Base-by-base conservation (phyloP, 1,140 invertebrate species). In the Chrysoperla carnea region DNA sequence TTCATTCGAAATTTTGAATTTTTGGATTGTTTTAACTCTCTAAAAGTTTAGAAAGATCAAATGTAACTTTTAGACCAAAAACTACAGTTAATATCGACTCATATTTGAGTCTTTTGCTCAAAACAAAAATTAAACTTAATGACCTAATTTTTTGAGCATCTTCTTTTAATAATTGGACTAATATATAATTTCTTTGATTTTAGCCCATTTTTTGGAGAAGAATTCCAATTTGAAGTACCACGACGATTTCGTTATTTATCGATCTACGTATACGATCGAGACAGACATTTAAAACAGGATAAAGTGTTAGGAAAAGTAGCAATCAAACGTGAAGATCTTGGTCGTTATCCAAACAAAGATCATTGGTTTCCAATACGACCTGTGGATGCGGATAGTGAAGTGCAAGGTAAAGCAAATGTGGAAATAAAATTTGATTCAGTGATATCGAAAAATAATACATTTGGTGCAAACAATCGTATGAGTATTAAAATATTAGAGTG, bases 161-260 rank as follows among this genome's bases (percentile, higher is more conserved):
- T n/a, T 23, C 17, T 2, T 23, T 23, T 23, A 23, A 23, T 23
- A 23, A 23, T 27, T 36, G 13, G 9, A 31, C 42, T 38, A n/a
- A 41, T 41, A 9, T 33, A 6, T 11, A 8, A 6, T 14, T 6
- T 35, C 14, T 13, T 47, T 50, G 28, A 48, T 66, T 68, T 28
- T 66, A 87, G 84, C 58, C 86, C 87, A 49, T 92, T 90, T 63
- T 91, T 89, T 61, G 85, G 84, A 40, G 86, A 90, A 62, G 87
- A 93, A 59, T 91, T 89, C 67, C 80, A 88, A 57, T 91, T 90
- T 56, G 85, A 90, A 57, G 84, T 93, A 44, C 88, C 88, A 42
- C 67, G 85, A 52, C 75, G 79, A 56, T 93, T 92, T 63, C 75
- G 87, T 48, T 85, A 81, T 61, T 69, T 93, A 27, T 84, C 82